Base-by-base conservation (phyloP, 2,888 invertebrate genomes). In the Sminthurides aquaticus region DNA sequence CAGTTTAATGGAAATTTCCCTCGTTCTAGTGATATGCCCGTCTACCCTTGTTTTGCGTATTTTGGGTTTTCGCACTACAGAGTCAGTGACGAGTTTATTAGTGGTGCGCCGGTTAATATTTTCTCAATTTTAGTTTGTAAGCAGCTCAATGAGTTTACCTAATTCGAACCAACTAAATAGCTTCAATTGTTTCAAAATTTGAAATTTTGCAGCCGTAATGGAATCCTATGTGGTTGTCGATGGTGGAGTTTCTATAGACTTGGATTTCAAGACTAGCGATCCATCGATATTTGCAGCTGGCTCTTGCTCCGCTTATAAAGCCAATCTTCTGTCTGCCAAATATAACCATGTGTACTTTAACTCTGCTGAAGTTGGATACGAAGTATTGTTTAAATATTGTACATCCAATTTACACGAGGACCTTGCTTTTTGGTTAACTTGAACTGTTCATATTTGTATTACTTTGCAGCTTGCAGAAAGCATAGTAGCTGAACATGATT, bases 231-330 rank as follows among this genome's bases (percentile, higher is more conserved):
- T 69, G 15, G 57, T 57, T n/a, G 69, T 64, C 49, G 84, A 86
- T 69, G 86, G 85, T 0, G 82, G 83, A 0, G 73, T 88, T 57
- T 84, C 87, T 1, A 85, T 88, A 54, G 82, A 84, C 62, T 79
- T 81, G 0, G 77, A 81, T 58, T 86, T 83, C 71, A 80, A 82
- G 56, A 88, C 88, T 0, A 87, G 85, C 76, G 87, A 88, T 75
- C 82, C 82, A 0, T 76, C 77, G 64, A 84, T 89, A 62, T 86
- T 80, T 75, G 87, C 84, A 0, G 87, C 86, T 1, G 88, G 88
- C 0, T 80, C 85, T 0, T 78, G 85, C 62, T 84, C 85, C 2
- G 82, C 84, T 67, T 87, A 87, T 76, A 84, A 85, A 0, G 79
- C 84, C 11, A 80, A 81, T n/a, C 81, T 85, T 72, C 81, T 82